Base-by-base conservation (phyloP, 2,888 invertebrate species). In the Caenorhabditis zanzibari region DNA sequence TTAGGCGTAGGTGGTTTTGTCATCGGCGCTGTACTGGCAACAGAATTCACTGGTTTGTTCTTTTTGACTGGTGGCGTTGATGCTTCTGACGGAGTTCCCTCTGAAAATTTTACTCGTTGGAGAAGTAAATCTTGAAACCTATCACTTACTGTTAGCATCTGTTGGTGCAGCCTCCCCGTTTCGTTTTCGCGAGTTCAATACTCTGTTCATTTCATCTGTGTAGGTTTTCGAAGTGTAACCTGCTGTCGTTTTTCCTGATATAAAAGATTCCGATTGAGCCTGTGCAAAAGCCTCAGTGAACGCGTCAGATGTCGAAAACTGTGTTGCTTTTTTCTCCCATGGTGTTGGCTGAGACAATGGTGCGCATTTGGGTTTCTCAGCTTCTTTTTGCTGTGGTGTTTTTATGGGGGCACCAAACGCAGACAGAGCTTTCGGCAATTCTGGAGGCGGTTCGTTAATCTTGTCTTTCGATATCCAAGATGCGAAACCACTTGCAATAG, bases 381-480 rank as follows among this genome's bases (percentile, higher is more conserved):
- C 35, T 19, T 74, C 74, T 24, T 41, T 44, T 24, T 72, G 41
- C 7, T 63, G 49, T 9, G 54, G 41, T 16, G 61, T 35, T 32
- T 63, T 59, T 9, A 41, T 38, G 0, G 82, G 82, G 6, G 54
- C 52, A 26, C 82, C 82, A 54, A 82, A 82, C 2, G 82, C 76
- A 19, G 71, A 71, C 9, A 22, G 14, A 7, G 66, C 26, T 52
- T 56, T 82, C 14, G 81, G 81, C 16, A 82, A 58, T 16, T 41
- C 35, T 12, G 81, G 81, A 19, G 76, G 41, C 0, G 81, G 81
- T 10, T 56, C 72, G n/a, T 82, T 64, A 4, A 82, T 3, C 16
- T 66, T 52, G 0, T 82, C 82, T 58, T 79, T 82, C 2, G 82
- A 63, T 22, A 82, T 74, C 82, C 82, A 82, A 4, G 77, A 79